phyloP scores from a whole-genome alignment of 2,888 invertebrate genomes.

The Gari tellinella region DNA sequence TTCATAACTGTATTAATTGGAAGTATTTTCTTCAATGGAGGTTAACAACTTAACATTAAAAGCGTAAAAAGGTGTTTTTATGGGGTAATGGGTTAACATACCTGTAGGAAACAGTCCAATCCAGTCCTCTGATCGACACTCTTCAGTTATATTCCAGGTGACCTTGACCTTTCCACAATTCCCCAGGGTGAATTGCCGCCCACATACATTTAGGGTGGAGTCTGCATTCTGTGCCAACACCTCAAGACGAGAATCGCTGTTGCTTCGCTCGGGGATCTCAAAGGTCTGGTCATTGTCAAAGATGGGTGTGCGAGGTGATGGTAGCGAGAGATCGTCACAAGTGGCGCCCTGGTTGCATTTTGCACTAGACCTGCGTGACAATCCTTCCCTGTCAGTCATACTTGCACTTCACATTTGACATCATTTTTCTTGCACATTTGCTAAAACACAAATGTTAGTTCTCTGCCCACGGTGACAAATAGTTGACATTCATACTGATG shows the following conservation, averaged over 20 bases:
- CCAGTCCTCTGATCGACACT: constrained; percentile 84
- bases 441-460: too few relatives aligned
- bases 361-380: constrained; percentile 50
- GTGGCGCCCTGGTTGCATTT: constrained; percentile 56
- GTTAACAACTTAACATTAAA: too few relatives aligned
- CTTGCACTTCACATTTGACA: background rate
- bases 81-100: too few relatives aligned
- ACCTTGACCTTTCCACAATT: constrained; percentile 77
- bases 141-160: constrained; percentile 84
- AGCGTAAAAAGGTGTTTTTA: too few relatives aligned
- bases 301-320: constrained; percentile 67
- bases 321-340: constrained; percentile 77
- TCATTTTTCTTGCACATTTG: too few relatives aligned
- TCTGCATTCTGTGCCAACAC: constrained; percentile 65
- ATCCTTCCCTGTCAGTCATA: constrained; percentile 61
- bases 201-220: constrained; percentile 81
- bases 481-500: too few relatives aligned
- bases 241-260: constrained; percentile 78
- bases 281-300: constrained; percentile 61
- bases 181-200: constrained; percentile 77
- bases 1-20: too few relatives aligned
- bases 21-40: too few relatives aligned
- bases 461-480: too few relatives aligned
- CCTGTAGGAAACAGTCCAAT: constrained; percentile 84
- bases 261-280: constrained; percentile 76